These are phyloP conservation scores for Rhinolophus ferrumequinum DNA, from an alignment of 2,113 vertebrate species.

Conservation along the genomic window DNA sequence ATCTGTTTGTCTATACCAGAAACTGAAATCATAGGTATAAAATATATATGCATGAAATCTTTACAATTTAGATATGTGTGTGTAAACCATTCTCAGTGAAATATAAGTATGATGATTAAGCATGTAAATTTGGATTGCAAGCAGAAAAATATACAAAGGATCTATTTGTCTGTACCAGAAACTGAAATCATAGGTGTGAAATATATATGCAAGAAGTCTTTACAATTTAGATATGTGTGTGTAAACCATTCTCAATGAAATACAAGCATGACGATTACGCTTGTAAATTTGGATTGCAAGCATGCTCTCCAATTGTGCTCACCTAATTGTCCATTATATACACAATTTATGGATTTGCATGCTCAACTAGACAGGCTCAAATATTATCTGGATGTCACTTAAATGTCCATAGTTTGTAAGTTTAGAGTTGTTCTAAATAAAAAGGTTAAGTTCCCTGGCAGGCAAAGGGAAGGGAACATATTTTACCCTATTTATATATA, in stretches of 20 bases:
- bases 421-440: constrained; percentile 39
- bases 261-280: constrained; percentile 28
- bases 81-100: not conserved
- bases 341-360: constrained; percentile 40
- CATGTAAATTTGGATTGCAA: not conserved
- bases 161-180: constrained; percentile 17
- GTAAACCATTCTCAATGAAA: not conserved
- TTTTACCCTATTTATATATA: not conserved
- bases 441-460: not conserved
- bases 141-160: not conserved
- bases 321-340: constrained; percentile 41
- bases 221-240: not conserved
- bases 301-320: constrained; percentile 22
- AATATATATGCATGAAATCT: not conserved
- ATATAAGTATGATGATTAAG: constrained; percentile 25
- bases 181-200: not conserved
- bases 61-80: not conserved
- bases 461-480: not conserved
- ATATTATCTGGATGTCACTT: constrained; percentile 56
- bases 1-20: not conserved
- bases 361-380: constrained; percentile 34
- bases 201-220: not conserved
- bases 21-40: not conserved
- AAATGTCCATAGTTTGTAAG: constrained; percentile 39
- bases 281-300: not conserved